Evolutionary conservation across 92 coral and sea anemone species (phyloP).

Genomic region (Phenganax stokvisi): DNA sequence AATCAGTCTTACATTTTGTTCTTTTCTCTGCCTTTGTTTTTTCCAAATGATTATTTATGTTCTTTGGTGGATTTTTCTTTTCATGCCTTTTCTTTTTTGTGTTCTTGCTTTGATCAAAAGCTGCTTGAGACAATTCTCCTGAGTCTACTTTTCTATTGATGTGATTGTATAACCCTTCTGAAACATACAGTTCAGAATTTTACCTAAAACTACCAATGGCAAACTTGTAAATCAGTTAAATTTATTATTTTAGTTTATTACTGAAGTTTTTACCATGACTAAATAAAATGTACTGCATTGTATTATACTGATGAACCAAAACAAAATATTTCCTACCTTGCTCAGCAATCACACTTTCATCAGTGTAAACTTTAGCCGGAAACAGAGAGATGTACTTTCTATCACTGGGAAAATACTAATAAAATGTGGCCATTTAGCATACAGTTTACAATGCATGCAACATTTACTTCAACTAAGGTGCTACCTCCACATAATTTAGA

Average conservation of each 20-base stretch:
- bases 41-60: constrained; percentile 8
- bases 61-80: constrained; percentile 1
- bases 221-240: no score
- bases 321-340: constrained; percentile 51
- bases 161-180: constrained; percentile 60
- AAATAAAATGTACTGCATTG: no score
- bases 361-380: constrained; percentile 62
- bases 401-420: constrained; percentile 74
- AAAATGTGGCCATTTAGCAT: no score
- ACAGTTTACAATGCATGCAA: not conserved
- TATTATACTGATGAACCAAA: no score
- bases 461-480: not conserved
- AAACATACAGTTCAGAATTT: not conserved
- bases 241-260: no score
- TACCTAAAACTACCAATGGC: not conserved
- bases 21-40: not conserved
- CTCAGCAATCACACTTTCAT: constrained; percentile 42
- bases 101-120: constrained; percentile 7
- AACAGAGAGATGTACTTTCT: constrained; percentile 71
- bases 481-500: constrained; percentile 28
- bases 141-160: constrained; percentile 63
- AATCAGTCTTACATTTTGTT: not conserved
- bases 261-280: no score
- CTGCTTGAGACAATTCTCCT: constrained; percentile 61
- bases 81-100: not conserved